phyloP scores from a whole-genome alignment of 2,797 vertebrate genomes.

The Brachymystax lenok region DNA sequence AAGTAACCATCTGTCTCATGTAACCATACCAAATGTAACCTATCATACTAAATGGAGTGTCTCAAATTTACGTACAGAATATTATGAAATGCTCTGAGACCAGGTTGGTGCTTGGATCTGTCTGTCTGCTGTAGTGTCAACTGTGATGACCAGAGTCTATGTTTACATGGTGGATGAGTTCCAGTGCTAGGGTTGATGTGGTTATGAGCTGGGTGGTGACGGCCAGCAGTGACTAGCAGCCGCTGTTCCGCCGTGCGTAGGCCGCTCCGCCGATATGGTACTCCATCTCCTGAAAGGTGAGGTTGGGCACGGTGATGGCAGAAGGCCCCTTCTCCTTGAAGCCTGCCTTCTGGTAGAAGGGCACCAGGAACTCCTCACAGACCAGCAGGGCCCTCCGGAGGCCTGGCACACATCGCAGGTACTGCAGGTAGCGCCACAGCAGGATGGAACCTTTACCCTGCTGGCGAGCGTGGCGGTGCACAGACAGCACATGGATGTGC shows the following conservation, averaged over 20 bases:
- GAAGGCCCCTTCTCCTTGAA: conserved; percentile 76
- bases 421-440: conserved; percentile 82
- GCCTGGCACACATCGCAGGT: conserved; percentile 72
- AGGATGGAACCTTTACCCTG: conserved; percentile 82
- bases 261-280: conserved; percentile 68
- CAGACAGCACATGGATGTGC: conserved; percentile 81
- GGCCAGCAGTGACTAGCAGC: conserved; percentile 62
- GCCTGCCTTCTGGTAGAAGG: conserved; percentile 79
- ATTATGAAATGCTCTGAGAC: no score
- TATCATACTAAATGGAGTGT: no score
- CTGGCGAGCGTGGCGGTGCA: conserved; percentile 80
- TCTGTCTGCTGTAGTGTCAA: conserved; percentile 27
- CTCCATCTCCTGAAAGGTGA: conserved; percentile 80
- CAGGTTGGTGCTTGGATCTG: neutral
- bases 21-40: no score
- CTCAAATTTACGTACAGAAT: no score
- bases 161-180: conserved; percentile 17
- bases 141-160: conserved; percentile 47
- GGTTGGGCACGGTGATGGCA: conserved; percentile 68
- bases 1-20: no score
- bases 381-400: conserved; percentile 75
- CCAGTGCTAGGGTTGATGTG: conserved; percentile 22
- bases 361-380: conserved; percentile 78
- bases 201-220: neutral
- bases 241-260: conserved; percentile 75